These are phyloP conservation scores for Ethmia dodecea DNA, from an alignment of 2,888 invertebrate genomes.

Conservation along the genomic window DNA sequence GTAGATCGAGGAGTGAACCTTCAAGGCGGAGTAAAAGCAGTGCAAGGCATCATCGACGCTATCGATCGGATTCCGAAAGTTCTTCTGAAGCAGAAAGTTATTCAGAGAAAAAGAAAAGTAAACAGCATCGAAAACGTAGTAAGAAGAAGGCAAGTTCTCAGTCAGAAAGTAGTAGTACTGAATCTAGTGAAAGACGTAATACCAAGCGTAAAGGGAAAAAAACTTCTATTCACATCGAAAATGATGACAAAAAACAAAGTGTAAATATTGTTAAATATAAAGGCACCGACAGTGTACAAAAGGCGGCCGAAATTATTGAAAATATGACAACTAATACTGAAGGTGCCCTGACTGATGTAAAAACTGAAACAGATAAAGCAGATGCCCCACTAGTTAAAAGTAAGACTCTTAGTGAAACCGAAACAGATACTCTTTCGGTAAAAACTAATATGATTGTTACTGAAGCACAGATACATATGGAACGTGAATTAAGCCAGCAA, in stretches of 20 bases:
- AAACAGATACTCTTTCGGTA: slow-evolving; percentile 65
- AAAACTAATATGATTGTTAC: slow-evolving; percentile 71
- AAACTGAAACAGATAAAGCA: slow-evolving; percentile 37
- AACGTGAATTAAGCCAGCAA: slow-evolving; percentile 58
- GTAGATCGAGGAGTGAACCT: slow-evolving; percentile 69
- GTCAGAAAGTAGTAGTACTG: slow-evolving; percentile 63
- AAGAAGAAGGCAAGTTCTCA: slow-evolving; percentile 59
- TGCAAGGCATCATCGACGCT: slow-evolving; percentile 40
- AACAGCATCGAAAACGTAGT: slow-evolving; percentile 54
- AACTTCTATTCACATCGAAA: slow-evolving; percentile 65
- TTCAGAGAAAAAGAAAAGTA: slow-evolving; percentile 57
- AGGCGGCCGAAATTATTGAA: slow-evolving; percentile 30
- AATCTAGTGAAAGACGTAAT: slow-evolving; percentile 56
- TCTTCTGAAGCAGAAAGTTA: slow-evolving; percentile 53
- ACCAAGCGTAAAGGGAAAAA: slow-evolving; percentile 66
- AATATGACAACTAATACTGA: slow-evolving; percentile 25
- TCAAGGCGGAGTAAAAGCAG: slow-evolving; percentile 49
- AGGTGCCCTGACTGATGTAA: slow-evolving; percentile 29
- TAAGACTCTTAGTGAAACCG: slow-evolving; percentile 61
- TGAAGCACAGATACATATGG: slow-evolving; percentile 73
- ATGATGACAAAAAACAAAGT: slow-evolving; percentile 62
- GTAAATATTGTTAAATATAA: slow-evolving; percentile 68
- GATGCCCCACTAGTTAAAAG: slow-evolving; percentile 37
- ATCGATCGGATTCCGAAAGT: slow-evolving; percentile 51
- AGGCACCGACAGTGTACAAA: slow-evolving; percentile 33